phyloP scores from a whole-genome alignment of 1,140 invertebrate genomes.

The Idris sp. region DNA sequence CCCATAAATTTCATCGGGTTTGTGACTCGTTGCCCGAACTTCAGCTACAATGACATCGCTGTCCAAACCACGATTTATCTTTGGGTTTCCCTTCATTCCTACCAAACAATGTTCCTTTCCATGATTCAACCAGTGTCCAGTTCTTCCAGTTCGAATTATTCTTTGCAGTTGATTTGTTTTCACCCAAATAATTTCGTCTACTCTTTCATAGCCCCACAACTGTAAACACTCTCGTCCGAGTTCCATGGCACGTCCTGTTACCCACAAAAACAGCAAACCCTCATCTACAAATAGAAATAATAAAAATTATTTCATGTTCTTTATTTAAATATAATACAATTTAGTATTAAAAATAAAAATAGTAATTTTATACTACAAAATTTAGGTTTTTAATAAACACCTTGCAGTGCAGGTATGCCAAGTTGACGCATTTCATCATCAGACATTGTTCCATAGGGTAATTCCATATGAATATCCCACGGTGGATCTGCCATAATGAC shows the following conservation, averaged over 20 bases:
- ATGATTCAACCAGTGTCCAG: constrained; percentile 99
- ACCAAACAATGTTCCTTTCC: constrained; percentile 99
- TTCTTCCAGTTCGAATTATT: constrained; percentile 97
- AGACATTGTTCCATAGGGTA: constrained; percentile 99
- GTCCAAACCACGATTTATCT: constrained; percentile 94
- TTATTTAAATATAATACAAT: too few relatives aligned
- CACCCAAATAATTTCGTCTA: constrained; percentile 99
- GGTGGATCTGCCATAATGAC: constrained; percentile 98
- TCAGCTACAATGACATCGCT: constrained; percentile 99
- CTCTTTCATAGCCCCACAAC: constrained; percentile 96
- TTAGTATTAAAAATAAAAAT: too few relatives aligned
- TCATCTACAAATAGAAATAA: constrained; percentile 86
- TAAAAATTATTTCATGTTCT: too few relatives aligned
- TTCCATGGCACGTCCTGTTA: constrained; percentile 98
- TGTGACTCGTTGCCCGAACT: constrained; percentile 97
- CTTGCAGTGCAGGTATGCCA: constrained; percentile 88
- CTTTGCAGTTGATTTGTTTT: constrained; percentile 98
- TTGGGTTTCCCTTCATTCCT: constrained; percentile 96
- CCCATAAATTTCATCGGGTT: constrained; percentile 98
- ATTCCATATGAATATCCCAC: constrained; percentile 99
- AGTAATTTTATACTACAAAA: too few relatives aligned
- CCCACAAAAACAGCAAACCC: constrained; percentile 98
- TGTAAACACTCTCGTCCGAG: constrained; percentile 94
- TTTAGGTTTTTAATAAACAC: too few relatives aligned
- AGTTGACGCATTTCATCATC: constrained; percentile 99